Evolutionary conservation across 2,113 vertebrate genomes (phyloP), one percentile per base, ranked within the genome.

Genomic region (Haplochromis vanheusdeni): DNA sequence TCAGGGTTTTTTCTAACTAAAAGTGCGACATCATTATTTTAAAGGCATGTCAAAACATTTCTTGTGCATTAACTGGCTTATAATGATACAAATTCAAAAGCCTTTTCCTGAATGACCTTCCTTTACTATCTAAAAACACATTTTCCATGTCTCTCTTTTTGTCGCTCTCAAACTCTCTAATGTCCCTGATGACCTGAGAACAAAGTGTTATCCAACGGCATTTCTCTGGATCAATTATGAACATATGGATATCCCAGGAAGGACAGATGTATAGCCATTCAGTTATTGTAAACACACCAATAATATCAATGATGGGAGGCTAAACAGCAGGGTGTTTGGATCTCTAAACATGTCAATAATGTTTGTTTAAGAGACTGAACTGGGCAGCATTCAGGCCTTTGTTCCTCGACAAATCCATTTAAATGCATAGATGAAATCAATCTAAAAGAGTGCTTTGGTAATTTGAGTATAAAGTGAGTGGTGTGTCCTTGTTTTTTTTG

Each of bases 301-400:
- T 94, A 94, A 93, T 90, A 91, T 94, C 94, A 93, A 93, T 92
- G 77, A 86, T 75, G 17, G 58, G 19, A 86, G 87, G 54, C 85
- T 90, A 90, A 94, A 85, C 79, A 79, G 89, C 82, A 89, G 92
- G 89, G 90, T 87, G 12, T 83, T 83, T 58, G 88, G 65, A 81
- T 85, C 68, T 89, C 85, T 89, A 92, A 94, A 95, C 93, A 94
- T 84, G 88, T 95, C 94, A 90, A 95, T 95, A 88, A 88, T 93
- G 88, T 92, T 91, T 92, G 89, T 94, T 91, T 91, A 91, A 92
- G 86, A 82, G 84, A 94, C 87, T 91, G 62, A 77, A 89, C 70
- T 83, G 17, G 13, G 16, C 85, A 21, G 83, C 16, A 9, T 23
- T 28, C 54, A 6, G 35, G 35, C 26, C 49, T 40, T n/a, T 80